Conservation (phyloP, 2,888 invertebrate species). For the Lasioglossum vierecki region DNA sequence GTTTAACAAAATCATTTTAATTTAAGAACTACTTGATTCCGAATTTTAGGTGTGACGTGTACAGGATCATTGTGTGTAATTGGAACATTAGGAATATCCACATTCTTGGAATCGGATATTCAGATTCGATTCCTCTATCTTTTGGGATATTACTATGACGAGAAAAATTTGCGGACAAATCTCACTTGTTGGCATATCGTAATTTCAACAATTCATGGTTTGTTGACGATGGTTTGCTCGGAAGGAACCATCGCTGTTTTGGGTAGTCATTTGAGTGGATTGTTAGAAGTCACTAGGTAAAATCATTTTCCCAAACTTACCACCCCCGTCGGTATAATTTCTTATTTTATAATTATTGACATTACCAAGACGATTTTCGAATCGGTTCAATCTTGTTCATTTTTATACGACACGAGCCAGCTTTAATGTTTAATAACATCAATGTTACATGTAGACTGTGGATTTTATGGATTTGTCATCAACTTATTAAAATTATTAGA, state of each 20-base stretch:
- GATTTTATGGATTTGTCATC: too few species aligned
- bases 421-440: too few species aligned
- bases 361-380: too few species aligned
- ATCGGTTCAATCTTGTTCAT: too few species aligned
- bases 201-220: neutral
- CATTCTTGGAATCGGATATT: neutral
- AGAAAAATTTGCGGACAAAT: neutral
- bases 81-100: neutral
- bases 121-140: neutral
- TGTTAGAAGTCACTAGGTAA: slow-evolving; percentile 14
- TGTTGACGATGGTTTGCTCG: neutral
- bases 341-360: too few species aligned
- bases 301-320: neutral
- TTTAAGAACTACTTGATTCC: too few species aligned
- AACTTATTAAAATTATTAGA: too few species aligned
- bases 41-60: neutral
- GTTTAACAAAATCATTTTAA: too few species aligned
- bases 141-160: too few species aligned
- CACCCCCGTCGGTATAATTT: too few species aligned
- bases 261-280: neutral
- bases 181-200: neutral
- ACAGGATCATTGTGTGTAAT: neutral
- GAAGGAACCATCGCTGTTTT: slow-evolving; percentile 1
- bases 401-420: too few species aligned
- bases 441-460: too few species aligned